Conservation (phyloP, 2,888 invertebrate genomes). For the Agrochola circellaris region DNA sequence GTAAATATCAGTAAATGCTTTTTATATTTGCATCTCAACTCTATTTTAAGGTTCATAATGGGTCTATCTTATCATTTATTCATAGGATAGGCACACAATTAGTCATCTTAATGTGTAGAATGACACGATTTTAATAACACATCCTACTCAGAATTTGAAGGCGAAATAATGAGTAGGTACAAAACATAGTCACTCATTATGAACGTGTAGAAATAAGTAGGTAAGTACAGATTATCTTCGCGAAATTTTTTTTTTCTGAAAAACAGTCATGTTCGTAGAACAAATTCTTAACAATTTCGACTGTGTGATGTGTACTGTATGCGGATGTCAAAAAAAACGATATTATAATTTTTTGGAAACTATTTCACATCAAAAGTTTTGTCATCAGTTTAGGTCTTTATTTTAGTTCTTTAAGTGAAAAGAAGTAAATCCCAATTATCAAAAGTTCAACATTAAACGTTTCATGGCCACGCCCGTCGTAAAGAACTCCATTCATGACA, state of each 20-base stretch:
- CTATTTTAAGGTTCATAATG: constrained; percentile 25
- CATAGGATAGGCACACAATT: constrained; percentile 41
- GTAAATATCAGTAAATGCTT: background rate
- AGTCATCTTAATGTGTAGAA: constrained; percentile 51
- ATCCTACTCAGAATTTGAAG: constrained; percentile 53
- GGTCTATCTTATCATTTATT: constrained; percentile 40
- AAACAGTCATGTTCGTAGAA: constrained; percentile 17
- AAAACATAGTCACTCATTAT: background rate
- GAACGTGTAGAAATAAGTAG: background rate
- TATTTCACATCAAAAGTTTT: background rate
- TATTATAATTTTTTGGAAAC: background rate
- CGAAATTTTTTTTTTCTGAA: background rate
- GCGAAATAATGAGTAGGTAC: constrained; percentile 33
- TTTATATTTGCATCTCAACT: constrained; percentile 10
- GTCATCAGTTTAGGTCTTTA: background rate
- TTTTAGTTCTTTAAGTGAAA: background rate
- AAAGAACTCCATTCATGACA: constrained; percentile 66
- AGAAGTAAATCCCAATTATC: background rate
- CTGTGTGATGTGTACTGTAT: background rate
- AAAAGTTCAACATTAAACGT: constrained; percentile 33
- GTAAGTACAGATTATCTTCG: too few relatives aligned
- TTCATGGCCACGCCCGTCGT: constrained; percentile 55
- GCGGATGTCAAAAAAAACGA: background rate
- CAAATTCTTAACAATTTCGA: constrained; percentile 1
- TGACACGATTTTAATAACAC: constrained; percentile 47